Conservation (phyloP, 2,797 vertebrate species). For the Aythya fuligula region DNA sequence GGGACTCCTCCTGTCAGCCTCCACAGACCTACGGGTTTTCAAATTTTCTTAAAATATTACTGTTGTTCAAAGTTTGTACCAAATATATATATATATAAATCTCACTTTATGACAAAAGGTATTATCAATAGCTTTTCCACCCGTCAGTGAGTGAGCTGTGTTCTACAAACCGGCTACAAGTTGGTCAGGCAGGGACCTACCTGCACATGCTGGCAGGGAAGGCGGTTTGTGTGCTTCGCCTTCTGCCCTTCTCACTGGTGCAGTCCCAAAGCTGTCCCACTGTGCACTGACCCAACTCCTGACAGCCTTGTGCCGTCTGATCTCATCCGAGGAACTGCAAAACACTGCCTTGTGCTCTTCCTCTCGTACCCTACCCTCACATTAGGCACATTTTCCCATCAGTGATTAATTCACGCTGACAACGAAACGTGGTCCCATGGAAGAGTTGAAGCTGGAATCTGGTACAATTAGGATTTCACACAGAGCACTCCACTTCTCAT, state of each 20-base stretch:
- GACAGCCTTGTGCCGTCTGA: background rate
- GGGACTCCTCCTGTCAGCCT: background rate
- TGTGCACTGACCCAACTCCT: background rate
- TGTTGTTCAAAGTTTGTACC: background rate
- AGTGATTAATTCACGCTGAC: background rate
- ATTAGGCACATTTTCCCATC: background rate
- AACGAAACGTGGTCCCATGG: background rate
- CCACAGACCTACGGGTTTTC: background rate
- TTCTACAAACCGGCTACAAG: background rate
- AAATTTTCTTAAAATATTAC: background rate
- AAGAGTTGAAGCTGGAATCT: background rate
- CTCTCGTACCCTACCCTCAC: background rate
- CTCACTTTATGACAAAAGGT: background rate
- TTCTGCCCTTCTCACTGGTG: background rate
- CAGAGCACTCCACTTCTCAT: background rate
- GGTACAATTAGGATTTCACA: background rate
- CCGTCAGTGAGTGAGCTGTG: background rate
- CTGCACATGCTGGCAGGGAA: background rate
- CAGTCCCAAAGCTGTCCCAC: too few relatives aligned
- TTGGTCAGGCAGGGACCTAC: background rate
- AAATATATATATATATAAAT: background rate
- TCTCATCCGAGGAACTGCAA: background rate
- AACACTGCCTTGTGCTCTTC: background rate
- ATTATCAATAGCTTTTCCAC: background rate
- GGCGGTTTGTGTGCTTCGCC: background rate